phyloP scores from a whole-genome alignment of 2,797 vertebrate species.

The Phrynocephalus vlangalii region DNA sequence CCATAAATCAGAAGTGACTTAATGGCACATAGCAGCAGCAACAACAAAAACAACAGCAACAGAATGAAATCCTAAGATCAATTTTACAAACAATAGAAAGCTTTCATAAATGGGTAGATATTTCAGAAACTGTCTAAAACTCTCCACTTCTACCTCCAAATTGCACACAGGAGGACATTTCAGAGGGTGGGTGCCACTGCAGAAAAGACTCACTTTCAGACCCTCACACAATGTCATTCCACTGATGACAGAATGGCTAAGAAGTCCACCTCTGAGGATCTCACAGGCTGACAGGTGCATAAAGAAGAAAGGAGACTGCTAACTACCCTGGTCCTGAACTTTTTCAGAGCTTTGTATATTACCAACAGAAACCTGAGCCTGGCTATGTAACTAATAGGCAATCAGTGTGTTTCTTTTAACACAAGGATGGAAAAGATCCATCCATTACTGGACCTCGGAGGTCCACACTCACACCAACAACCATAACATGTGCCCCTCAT shows the following conservation, averaged over 20 bases:
- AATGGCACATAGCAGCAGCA: too few species aligned
- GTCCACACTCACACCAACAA: too few species aligned
- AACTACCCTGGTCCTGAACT: not conserved
- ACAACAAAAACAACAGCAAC: not conserved
- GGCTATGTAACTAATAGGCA: not conserved
- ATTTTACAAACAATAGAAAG: not conserved
- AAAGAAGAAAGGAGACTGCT: not conserved
- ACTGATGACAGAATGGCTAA: not conserved
- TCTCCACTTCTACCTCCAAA: not conserved
- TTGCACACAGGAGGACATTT: not conserved
- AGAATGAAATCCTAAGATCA: not conserved
- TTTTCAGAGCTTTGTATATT: not conserved
- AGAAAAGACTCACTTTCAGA: not conserved
- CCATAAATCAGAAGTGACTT: too few species aligned
- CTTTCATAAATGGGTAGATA: not conserved
- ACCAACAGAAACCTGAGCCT: not conserved
- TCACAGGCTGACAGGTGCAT: not conserved
- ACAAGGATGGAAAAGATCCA: not conserved
- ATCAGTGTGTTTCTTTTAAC: not conserved
- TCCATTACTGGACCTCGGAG: too few species aligned
- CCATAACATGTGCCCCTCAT: too few species aligned
- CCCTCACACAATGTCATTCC: not conserved
- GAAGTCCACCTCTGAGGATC: not conserved
- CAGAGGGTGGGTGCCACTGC: not conserved
- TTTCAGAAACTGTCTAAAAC: not conserved